Evolutionary conservation across 2,888 invertebrate genomes (phyloP).

Genomic region (Tuberolachnus salignus): DNA sequence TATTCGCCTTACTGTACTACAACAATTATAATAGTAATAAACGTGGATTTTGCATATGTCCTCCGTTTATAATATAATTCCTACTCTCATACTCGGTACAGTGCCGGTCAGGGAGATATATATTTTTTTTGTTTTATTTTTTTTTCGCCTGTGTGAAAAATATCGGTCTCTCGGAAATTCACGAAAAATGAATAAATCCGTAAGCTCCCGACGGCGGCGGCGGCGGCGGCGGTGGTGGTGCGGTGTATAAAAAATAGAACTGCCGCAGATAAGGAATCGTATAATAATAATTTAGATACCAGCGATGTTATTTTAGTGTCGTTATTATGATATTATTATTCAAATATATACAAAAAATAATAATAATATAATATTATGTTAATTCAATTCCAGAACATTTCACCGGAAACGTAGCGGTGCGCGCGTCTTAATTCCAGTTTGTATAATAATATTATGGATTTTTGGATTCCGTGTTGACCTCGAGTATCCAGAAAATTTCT

Average conservation of each 20-base stretch:
- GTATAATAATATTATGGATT: too few species aligned
- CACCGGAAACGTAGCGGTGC: too few species aligned
- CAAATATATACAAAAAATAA: constrained; percentile 25
- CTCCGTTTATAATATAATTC: constrained; percentile 8
- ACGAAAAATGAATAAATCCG: constrained; percentile 45
- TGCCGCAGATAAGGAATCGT: constrained; percentile 41
- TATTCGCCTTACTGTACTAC: constrained; percentile 5
- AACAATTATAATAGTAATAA: constrained; percentile 44
- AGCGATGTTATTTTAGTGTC: constrained; percentile 30
- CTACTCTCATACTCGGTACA: background rate
- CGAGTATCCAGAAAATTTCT: too few species aligned
- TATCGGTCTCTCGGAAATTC: constrained; percentile 39
- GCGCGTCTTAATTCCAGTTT: too few species aligned
- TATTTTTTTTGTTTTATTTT: too few species aligned
- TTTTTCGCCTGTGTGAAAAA: too few species aligned
- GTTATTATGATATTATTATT: constrained; percentile 52
- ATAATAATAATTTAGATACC: constrained; percentile 50
- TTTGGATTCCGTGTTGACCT: too few species aligned
- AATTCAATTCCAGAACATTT: constrained; percentile 19
- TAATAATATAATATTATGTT: constrained; percentile 37
- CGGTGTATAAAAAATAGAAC: constrained; percentile 25
- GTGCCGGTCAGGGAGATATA: background rate
- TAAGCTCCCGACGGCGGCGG: constrained; percentile 27
- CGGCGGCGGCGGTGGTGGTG: background rate
- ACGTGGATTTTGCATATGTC: constrained; percentile 47